Conservation (phyloP, 2,113 vertebrate species). For the Brachyhypopomus occidentalis region DNA sequence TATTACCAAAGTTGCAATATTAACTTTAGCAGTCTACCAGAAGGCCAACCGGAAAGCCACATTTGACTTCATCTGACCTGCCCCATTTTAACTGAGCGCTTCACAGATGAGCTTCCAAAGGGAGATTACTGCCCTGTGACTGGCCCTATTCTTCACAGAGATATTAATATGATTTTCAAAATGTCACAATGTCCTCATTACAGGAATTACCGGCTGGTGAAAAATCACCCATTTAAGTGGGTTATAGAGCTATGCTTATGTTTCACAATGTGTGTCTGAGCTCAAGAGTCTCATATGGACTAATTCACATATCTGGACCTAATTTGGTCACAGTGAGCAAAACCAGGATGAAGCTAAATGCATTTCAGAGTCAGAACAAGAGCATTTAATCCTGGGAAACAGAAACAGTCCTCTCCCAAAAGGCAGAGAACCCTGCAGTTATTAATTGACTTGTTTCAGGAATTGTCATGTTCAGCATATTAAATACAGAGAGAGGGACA, state of each 20-base stretch:
- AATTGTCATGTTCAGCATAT: background rate
- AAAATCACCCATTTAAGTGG: slow-evolving; percentile 41
- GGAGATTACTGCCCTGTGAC: slow-evolving; percentile 21
- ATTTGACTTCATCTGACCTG: background rate
- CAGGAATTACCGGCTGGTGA: slow-evolving; percentile 50
- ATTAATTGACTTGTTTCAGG: background rate
- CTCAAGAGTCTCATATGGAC: slow-evolving; percentile 11
- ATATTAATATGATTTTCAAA: slow-evolving; percentile 57
- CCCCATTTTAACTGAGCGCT: background rate
- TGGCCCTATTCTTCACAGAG: slow-evolving; percentile 32
- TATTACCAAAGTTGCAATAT: slow-evolving; percentile 28
- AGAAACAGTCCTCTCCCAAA: background rate
- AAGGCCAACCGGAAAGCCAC: background rate
- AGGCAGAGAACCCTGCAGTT: background rate
- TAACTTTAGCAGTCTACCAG: slow-evolving; percentile 10
- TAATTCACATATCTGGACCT: slow-evolving; percentile 28
- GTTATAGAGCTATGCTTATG: slow-evolving; percentile 37
- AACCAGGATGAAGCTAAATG: slow-evolving; percentile 35
- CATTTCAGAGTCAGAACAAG: slow-evolving; percentile 17
- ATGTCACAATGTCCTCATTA: slow-evolving; percentile 54
- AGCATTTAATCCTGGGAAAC: slow-evolving; percentile 23
- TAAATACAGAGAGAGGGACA: background rate
- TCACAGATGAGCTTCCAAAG: background rate
- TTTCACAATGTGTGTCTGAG: slow-evolving; percentile 24
- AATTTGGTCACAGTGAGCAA: slow-evolving; percentile 36